A percentile compares a stretch with the other conserved stretches of the same genome.
Evolutionary conservation across 2,797 vertebrate genomes (phyloP).

Genomic region (Trichosurus vulpecula): DNA sequence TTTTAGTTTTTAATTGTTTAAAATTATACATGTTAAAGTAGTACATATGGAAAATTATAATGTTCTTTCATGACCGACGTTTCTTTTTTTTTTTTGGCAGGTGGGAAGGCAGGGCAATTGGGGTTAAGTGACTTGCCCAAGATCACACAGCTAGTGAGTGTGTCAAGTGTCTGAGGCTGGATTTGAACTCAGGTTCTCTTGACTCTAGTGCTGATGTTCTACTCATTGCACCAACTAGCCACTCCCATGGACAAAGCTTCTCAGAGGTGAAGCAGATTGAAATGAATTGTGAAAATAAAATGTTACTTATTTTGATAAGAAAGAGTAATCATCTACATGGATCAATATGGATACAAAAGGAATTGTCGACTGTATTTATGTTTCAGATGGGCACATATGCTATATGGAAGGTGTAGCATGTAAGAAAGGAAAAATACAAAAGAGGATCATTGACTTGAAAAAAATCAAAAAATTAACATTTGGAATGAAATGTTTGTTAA

Average conservation of each 20-base stretch:
- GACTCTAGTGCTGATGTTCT: too few relatives aligned
- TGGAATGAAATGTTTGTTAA: background rate
- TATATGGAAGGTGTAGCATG: background rate
- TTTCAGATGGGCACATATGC: background rate
- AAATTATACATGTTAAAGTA: background rate
- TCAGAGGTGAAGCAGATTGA: background rate
- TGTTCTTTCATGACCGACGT: background rate
- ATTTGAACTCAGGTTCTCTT: too few relatives aligned
- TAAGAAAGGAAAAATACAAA: background rate
- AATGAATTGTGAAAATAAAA: background rate
- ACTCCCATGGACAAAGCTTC: background rate
- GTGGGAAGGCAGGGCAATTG: too few relatives aligned
- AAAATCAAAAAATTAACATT: background rate
- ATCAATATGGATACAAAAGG: background rate
- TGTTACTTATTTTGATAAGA: background rate
- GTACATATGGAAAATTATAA: background rate
- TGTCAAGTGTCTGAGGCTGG: too few relatives aligned
- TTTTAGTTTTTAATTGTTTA: background rate
- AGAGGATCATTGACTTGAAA: background rate
- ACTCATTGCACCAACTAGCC: too few relatives aligned
- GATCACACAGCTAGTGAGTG: too few relatives aligned
- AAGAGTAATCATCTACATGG: background rate
- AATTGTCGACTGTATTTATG: background rate
- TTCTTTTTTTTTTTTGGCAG: too few relatives aligned
- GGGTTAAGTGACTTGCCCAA: too few relatives aligned